Base-by-base conservation (phyloP, 2,888 invertebrate species). In the Drosophila stalkeri region DNA sequence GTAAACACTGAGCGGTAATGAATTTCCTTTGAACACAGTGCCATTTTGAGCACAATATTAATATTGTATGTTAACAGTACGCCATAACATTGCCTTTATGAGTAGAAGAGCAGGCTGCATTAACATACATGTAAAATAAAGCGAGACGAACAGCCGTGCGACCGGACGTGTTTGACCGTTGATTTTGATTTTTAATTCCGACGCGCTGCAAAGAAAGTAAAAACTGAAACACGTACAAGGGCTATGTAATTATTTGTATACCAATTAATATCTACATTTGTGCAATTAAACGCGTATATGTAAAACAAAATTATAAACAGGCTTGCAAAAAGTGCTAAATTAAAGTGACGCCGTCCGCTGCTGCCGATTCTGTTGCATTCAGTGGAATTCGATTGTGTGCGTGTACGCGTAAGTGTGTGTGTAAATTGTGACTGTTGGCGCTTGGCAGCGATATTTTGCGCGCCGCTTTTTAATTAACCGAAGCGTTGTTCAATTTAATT, bases 91-190 rank as follows among this genome's bases (percentile, higher is more conserved):
- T 47, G 31, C 54, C 35, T 35, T 73, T 62, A 41, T 47, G 64
- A 60, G 72, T 31, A 57, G 49, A 35, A 61, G 52, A 18, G 14
- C 2, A 5, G n/a, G 16, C 49, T 27, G 35, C 63, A 43, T 57
- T 78, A 78, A 79, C 80, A 77, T 79, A 75, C 57, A 70, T 79
- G 75, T 78, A 79, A 79, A 77, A 75, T 77, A 80, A 80, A 80
- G 66, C 77, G 80, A 78, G 80, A 76, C 64, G 72, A 80, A 68
- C 74, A 74, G 81, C 79, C 78, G 78, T 73, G 73, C 56, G 61
- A 76, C 81, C 82, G 84, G 83, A 83, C 83, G 83, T 85, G 82
- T 67, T 82, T 80, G 86, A 64, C 88, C 88, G 86, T 86, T 86
- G 88, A 74, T 79, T 86, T 86, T 83, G 72, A 88, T 81, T 86